A percentile compares a stretch with the other conserved stretches of the same genome.
These are phyloP conservation scores for Latrodectus elegans DNA, from an alignment of 2,888 invertebrate species.

Conservation along the genomic window DNA sequence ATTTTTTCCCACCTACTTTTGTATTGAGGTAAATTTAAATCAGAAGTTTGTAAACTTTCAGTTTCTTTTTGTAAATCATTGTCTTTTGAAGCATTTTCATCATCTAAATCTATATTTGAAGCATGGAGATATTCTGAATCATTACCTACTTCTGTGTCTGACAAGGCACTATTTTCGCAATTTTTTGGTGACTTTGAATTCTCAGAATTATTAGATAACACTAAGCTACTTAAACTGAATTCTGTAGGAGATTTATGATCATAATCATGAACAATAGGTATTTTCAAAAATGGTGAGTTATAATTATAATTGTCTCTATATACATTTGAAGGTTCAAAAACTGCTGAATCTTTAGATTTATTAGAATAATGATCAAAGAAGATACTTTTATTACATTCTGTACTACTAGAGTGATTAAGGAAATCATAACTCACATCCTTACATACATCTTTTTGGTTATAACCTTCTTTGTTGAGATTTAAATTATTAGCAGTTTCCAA, in stretches of 20 bases:
- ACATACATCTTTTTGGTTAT: too few relatives aligned
- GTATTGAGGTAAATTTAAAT: conserved; percentile 30
- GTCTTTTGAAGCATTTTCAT: background rate
- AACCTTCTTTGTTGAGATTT: background rate
- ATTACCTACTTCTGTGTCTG: background rate
- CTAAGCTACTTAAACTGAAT: background rate
- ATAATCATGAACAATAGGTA: conserved; percentile 29
- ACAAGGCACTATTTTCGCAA: background rate
- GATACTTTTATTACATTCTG: too few relatives aligned
- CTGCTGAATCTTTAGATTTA: background rate
- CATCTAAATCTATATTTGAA: conserved; percentile 6
- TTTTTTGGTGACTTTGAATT: background rate
- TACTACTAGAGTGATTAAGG: too few relatives aligned
- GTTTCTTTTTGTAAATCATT: background rate
- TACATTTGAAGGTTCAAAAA: background rate
- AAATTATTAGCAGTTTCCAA: conserved; percentile 32
- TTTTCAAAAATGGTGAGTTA: conserved; percentile 8
- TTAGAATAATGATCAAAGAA: too few relatives aligned
- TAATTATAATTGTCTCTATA: background rate
- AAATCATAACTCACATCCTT: too few relatives aligned
- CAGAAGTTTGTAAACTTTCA: background rate
- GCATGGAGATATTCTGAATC: background rate
- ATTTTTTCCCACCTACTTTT: conserved; percentile 57
- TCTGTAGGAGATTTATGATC: conserved; percentile 24
- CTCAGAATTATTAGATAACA: background rate